Base-by-base conservation (phyloP, 2,797 vertebrate genomes). In the Acanthopagrus latus region DNA sequence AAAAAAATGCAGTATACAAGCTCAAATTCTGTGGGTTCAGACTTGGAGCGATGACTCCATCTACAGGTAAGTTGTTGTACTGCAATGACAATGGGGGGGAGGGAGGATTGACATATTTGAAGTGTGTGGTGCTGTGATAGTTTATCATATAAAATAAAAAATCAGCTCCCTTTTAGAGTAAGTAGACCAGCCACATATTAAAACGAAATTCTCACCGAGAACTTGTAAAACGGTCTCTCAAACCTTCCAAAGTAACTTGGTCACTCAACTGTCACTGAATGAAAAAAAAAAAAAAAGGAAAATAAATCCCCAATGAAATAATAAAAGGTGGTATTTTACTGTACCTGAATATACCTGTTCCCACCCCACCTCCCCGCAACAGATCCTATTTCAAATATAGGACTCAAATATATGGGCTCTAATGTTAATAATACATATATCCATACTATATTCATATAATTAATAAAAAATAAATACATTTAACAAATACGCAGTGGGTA, bases 381-480 rank as follows among this genome's bases (percentile, higher is more conserved):
- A 68, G 76, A 80, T 77, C 83, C 71, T 62, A 87, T 83, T 77
- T 86, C 68, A 92, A 88, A 90, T 77, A 90, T 81, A 88, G 87
- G 87, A 91, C 72, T 90, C 70, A 85, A 81, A 86, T 74, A 89
- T 91, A 92, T 82, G 86, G 86, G 79, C 85, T 92, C 83, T 88
- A 87, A 74, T 76, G 82, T 93, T 90, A 91, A 86, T 88, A 86
- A 88, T 85, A 93, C 90, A 93, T 87, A 65, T 91, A 91, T 91
- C 84, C 81, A 88, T 92, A 91, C 83, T 89, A 92, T 91, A 41
- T 86, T 87, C 88, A 93, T 93, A 92, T 91, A 92, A 93, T 93
- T 92, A 92, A 92, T 94, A 94, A 92, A 94, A 95, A 95, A 95
- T 95, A 96, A 95, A 96, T 95, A 95, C 89, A 93, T 94, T 93